phyloP scores from a whole-genome alignment of 2,797 vertebrate genomes.

The Paedocypris micromegethes region DNA sequence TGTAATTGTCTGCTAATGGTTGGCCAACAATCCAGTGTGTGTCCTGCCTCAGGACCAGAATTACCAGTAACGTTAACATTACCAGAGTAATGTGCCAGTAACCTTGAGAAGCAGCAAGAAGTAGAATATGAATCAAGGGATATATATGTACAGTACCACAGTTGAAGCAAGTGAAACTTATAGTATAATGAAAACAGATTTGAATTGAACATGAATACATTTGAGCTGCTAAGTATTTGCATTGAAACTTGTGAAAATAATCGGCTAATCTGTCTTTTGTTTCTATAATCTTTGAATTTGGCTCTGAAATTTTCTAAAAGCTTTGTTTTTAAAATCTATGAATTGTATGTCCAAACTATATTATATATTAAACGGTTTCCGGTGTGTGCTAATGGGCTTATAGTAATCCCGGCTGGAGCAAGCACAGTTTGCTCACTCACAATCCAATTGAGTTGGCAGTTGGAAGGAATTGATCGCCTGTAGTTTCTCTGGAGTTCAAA shows the following conservation, averaged over 20 bases:
- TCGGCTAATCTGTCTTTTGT: conserved; percentile 19
- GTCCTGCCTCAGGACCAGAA: too few species aligned
- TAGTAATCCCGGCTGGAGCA: conserved; percentile 19
- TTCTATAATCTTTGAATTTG: neutral
- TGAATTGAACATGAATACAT: conserved; percentile 16
- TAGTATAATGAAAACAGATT: conserved; percentile 24
- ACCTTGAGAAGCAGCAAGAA: too few species aligned
- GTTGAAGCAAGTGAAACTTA: neutral
- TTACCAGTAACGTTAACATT: too few species aligned
- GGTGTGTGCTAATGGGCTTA: conserved; percentile 24
- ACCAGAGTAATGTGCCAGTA: too few species aligned
- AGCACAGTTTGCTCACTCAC: conserved; percentile 23
- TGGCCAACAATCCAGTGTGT: too few species aligned
- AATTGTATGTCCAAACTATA: neutral
- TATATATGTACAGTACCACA: too few species aligned
- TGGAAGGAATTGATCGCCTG: neutral
- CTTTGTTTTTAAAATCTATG: conserved; percentile 9
- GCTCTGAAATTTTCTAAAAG: neutral
- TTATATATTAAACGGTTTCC: conserved; percentile 14
- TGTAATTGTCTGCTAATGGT: too few species aligned
- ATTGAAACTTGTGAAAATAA: conserved; percentile 28
- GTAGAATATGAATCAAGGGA: too few species aligned
- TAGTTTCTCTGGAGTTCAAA: neutral
- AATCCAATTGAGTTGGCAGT: neutral
- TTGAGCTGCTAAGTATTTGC: too few species aligned